Evolutionary conservation across 2,888 invertebrate genomes (phyloP).

Genomic region (Creontiades dilutus): DNA sequence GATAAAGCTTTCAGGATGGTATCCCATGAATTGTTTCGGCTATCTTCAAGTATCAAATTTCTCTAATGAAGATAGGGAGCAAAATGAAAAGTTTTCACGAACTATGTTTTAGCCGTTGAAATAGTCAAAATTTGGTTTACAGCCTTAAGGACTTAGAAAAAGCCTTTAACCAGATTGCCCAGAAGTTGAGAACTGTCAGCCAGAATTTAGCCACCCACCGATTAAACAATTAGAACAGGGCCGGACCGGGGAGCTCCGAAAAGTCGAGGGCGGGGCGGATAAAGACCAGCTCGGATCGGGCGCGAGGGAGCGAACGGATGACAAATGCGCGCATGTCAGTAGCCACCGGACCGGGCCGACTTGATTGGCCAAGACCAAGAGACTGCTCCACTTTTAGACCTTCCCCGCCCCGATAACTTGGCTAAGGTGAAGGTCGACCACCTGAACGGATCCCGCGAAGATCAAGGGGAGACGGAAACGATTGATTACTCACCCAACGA

Average conservation of each 20-base stretch:
- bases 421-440: constrained; percentile 64
- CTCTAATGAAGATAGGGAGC: no score
- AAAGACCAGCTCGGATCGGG: constrained; percentile 9
- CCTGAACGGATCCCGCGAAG: constrained; percentile 58
- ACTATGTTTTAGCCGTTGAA: no score
- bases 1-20: no score
- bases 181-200: background rate
- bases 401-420: constrained; percentile 49
- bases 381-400: constrained; percentile 56
- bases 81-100: no score
- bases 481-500: constrained; percentile 44
- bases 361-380: constrained; percentile 57
- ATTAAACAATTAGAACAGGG: background rate
- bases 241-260: background rate
- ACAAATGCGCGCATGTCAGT: constrained; percentile 41
- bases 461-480: constrained; percentile 63
- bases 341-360: constrained; percentile 1
- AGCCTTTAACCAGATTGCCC: no score
- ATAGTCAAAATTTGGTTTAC: no score
- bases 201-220: background rate
- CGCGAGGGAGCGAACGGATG: constrained; percentile 5
- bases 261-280: constrained; percentile 16
- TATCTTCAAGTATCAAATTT: no score
- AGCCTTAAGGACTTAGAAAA: no score
- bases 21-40: no score